Conservation (phyloP, 2,888 invertebrate species). For the Hydropsyche betteni region DNA sequence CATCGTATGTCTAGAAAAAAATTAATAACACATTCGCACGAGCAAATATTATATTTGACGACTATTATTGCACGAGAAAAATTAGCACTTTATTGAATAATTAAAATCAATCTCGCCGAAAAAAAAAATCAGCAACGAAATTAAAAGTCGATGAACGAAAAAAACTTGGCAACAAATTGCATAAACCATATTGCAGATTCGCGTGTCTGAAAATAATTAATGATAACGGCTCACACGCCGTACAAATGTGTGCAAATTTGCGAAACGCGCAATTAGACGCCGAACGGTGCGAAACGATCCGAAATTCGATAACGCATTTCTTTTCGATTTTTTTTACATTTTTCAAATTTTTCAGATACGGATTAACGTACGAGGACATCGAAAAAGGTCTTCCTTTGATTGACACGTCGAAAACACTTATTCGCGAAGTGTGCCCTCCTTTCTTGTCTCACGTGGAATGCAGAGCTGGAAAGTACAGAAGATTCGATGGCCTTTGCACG, state of each 20-base stretch:
- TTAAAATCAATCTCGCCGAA: background rate
- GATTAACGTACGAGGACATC: slow-evolving; percentile 84
- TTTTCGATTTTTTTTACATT: background rate
- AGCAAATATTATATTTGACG: no score
- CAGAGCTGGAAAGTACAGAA: slow-evolving; percentile 85
- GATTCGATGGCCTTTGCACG: slow-evolving; percentile 88
- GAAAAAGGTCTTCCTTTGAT: slow-evolving; percentile 87
- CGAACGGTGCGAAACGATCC: no score
- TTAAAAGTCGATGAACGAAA: no score
- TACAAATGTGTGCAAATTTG: slow-evolving; percentile 10
- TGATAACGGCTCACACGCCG: slow-evolving; percentile 1
- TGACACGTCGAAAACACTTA: slow-evolving; percentile 87
- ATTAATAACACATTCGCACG: no score
- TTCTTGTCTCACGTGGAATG: slow-evolving; percentile 89
- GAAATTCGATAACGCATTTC: no score
- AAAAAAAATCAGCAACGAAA: no score
- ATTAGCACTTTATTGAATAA: slow-evolving; percentile 20
- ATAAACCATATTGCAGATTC: background rate
- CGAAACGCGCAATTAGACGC: slow-evolving; percentile 17
- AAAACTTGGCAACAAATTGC: no score
- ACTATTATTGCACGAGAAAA: no score
- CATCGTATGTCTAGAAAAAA: no score
- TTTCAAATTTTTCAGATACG: slow-evolving; percentile 69
- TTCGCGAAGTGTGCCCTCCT: slow-evolving; percentile 87
- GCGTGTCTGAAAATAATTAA: slow-evolving; percentile 24